These are phyloP conservation scores for Pelmatolapia mariae DNA, from an alignment of 2,113 vertebrate species.

Conservation along the genomic window DNA sequence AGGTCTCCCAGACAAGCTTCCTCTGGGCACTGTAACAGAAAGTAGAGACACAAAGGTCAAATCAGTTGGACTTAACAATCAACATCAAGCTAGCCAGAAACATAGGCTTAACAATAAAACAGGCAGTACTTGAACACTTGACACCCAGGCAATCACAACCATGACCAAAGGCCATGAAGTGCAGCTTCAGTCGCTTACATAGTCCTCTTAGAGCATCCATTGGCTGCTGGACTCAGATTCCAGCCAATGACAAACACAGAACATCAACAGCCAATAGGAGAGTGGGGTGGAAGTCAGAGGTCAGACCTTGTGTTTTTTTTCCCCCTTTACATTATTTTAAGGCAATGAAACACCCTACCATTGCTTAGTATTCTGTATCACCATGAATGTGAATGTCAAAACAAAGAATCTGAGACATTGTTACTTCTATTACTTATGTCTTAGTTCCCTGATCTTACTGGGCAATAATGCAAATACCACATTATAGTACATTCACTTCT, in stretches of 20 bases:
- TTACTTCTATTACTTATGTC: background rate
- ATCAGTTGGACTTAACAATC: background rate
- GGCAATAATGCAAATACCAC: background rate
- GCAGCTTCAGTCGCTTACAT: fast-evolving
- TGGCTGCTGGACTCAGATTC: background rate
- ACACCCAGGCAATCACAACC: background rate
- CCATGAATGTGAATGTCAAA: background rate
- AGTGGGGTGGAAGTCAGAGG: background rate
- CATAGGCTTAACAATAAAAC: background rate
- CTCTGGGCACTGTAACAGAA: background rate
- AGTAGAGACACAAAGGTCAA: background rate
- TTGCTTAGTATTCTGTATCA: background rate
- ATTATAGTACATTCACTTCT: fast-evolving
- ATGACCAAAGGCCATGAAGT: background rate
- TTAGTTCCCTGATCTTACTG: background rate
- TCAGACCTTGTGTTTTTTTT: background rate
- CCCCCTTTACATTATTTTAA: background rate
- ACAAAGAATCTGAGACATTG: background rate
- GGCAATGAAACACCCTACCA: background rate
- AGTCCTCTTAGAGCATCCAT: background rate
- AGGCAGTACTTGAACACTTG: background rate
- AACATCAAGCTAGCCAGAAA: background rate
- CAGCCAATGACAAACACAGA: background rate
- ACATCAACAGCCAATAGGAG: background rate
- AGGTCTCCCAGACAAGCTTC: background rate